These are phyloP conservation scores for Chaetops frenatus DNA, from an alignment of 2,113 vertebrate species.

Conservation along the genomic window DNA sequence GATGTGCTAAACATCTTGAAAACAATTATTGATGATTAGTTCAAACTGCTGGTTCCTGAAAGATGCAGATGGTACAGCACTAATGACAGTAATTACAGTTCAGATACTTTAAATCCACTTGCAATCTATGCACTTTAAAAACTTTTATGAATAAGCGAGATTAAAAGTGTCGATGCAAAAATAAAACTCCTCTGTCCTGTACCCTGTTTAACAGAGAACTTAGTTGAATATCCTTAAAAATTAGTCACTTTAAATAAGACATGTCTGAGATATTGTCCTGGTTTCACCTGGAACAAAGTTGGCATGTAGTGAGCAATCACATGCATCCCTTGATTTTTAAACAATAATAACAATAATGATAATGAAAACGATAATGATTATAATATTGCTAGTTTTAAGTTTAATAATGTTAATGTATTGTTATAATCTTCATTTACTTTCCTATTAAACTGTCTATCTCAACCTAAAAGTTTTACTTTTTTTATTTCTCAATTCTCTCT, in stretches of 20 bases:
- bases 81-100: conserved; percentile 58
- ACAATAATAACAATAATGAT: neutral
- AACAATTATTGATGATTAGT: conserved; percentile 66
- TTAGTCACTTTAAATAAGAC: neutral
- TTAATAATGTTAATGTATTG: too few relatives aligned
- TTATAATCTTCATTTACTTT: neutral
- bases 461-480: neutral
- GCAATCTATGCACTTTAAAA: conserved; percentile 10
- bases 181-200: conserved; percentile 7
- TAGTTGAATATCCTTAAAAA: conserved; percentile 4
- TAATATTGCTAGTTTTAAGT: neutral
- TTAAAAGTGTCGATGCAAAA: conserved; percentile 34
- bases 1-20: conserved; percentile 53
- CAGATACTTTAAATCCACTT: conserved; percentile 51
- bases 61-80: conserved; percentile 52
- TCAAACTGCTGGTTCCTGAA: conserved; percentile 52
- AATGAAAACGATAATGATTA: too few relatives aligned
- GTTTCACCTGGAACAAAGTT: neutral
- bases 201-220: neutral
- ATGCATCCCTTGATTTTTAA: neutral
- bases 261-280: neutral
- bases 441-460: neutral
- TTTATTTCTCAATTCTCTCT: neutral
- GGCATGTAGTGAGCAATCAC: neutral
- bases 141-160: conserved; percentile 33